Evolutionary conservation across 1,140 invertebrate genomes (phyloP).

Genomic region (Pseudomyrmex cubaensis): DNA sequence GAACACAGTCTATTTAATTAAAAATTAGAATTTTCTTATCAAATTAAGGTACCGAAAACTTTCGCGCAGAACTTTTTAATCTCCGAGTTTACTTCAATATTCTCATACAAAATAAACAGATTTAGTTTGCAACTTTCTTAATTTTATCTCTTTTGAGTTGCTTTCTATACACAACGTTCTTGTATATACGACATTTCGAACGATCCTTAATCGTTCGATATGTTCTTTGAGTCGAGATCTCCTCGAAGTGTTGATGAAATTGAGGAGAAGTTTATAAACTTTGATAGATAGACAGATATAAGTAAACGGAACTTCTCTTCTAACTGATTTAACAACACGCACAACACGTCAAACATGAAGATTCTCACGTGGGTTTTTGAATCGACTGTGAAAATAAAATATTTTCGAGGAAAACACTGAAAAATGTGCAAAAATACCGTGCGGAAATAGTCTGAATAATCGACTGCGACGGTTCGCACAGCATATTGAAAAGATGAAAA

Average conservation of each 20-base stretch:
- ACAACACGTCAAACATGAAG: not conserved
- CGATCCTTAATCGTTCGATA: not conserved
- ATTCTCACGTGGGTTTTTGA: constrained; percentile 38
- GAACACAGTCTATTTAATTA: no score
- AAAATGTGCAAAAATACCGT: not conserved
- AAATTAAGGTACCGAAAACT: not conserved
- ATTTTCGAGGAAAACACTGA: constrained; percentile 41
- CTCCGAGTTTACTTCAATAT: not conserved
- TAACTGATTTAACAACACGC: constrained; percentile 46
- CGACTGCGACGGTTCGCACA: not conserved
- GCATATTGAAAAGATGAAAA: constrained; percentile 22
- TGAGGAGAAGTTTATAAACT: not conserved
- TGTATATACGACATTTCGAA: not conserved
- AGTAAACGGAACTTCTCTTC: constrained; percentile 11
- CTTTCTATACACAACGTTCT: not conserved
- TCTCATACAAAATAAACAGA: not conserved
- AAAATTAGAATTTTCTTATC: not conserved
- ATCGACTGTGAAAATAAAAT: constrained; percentile 46
- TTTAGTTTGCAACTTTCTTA: not conserved
- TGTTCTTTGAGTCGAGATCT: not conserved
- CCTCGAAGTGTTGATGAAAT: not conserved
- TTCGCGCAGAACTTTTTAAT: no score
- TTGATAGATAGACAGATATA: constrained; percentile 6
- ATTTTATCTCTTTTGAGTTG: not conserved
- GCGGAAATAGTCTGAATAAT: constrained; percentile 13